Percentiles rank a stretch among this genome's conserved stretches.
These are phyloP conservation scores for Panagrolaimus sp. DNA, from an alignment of 1,140 invertebrate genomes.

Conservation along the genomic window DNA sequence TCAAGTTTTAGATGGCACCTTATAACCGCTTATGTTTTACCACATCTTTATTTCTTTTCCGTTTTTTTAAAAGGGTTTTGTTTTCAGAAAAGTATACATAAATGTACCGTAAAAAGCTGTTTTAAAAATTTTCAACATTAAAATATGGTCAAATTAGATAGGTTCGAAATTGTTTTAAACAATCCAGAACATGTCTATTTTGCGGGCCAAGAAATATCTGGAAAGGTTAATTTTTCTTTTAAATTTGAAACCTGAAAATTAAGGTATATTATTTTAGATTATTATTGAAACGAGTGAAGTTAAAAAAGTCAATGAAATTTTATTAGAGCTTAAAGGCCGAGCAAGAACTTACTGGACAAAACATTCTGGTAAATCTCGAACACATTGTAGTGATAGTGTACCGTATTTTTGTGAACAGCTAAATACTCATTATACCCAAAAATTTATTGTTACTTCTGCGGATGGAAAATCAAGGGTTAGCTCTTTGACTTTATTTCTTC, in stretches of 20 bases:
- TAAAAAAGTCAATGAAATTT: conserved; percentile 54
- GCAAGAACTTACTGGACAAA: conserved; percentile 57
- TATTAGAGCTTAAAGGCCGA: conserved; percentile 54
- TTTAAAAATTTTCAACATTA: not conserved
- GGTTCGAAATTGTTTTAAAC: conserved; percentile 54
- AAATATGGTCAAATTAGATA: conserved; percentile 43
- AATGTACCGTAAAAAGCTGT: not conserved
- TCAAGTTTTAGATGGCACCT: not conserved
- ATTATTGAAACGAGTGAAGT: conserved; percentile 47
- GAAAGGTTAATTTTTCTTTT: conserved; percentile 40
- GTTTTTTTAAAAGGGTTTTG: not conserved
- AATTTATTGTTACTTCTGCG: conserved; percentile 35
- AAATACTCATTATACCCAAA: conserved; percentile 54
- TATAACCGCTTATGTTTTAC: not conserved
- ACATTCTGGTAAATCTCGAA: conserved; percentile 51
- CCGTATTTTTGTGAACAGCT: conserved; percentile 57
- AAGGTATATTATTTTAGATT: conserved; percentile 42
- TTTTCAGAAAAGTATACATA: not conserved
- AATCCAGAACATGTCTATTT: conserved; percentile 57
- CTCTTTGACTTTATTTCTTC: too few relatives aligned
- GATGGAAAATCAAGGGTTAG: conserved; percentile 33
- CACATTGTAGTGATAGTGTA: conserved; percentile 48
- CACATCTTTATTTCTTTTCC: too few relatives aligned
- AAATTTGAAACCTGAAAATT: not conserved
- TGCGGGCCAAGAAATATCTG: conserved; percentile 57